phyloP scores from a whole-genome alignment of 2,888 invertebrate genomes.

The Chrysolina haemoptera region DNA sequence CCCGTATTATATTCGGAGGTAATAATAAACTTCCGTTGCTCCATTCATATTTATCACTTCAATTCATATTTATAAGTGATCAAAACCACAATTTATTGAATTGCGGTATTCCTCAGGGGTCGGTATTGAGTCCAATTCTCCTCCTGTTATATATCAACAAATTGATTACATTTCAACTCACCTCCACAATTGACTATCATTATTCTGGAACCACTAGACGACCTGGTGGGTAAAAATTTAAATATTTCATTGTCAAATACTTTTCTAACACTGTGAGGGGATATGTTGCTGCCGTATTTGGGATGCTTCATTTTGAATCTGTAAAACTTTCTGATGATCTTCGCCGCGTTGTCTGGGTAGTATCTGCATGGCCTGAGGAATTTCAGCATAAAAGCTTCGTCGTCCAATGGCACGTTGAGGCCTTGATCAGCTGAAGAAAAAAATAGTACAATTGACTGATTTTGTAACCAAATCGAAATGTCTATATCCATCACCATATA shows the following conservation, averaged over 20 bases:
- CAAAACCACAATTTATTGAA: no score
- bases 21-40: no score
- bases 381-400: slow-evolving; percentile 81
- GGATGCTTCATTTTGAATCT: slow-evolving; percentile 78
- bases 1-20: no score
- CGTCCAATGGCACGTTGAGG: slow-evolving; percentile 77
- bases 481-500: no score
- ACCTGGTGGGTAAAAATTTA: slow-evolving; percentile 79
- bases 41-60: no score
- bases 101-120: no score
- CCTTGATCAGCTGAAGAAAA: slow-evolving; percentile 73
- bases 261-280: slow-evolving; percentile 76
- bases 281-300: slow-evolving; percentile 75
- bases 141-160: no score
- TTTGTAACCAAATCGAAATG: background rate
- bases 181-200: slow-evolving; percentile 81
- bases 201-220: slow-evolving; percentile 78
- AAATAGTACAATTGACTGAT: background rate
- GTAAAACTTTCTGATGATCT: slow-evolving; percentile 82
- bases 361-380: slow-evolving; percentile 91
- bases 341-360: slow-evolving; percentile 86
- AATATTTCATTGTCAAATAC: slow-evolving; percentile 79
- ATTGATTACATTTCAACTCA: slow-evolving; percentile 65
- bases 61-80: no score
- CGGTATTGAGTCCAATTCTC: no score